Base-by-base conservation (phyloP, 2,888 invertebrate genomes). In the Drosophila paramelanica region DNA sequence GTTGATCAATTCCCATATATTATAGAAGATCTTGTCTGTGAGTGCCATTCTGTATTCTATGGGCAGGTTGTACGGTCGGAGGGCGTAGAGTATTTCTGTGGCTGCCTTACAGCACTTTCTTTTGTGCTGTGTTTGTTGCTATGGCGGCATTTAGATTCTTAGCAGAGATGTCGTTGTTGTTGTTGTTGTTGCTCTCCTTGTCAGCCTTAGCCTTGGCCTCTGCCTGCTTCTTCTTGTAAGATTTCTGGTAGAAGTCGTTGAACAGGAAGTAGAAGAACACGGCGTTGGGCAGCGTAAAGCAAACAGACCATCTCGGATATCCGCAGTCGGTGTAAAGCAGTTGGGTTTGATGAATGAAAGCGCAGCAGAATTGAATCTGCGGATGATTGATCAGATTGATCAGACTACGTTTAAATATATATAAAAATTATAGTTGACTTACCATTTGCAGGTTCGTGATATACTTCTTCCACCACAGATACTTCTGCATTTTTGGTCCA, bases 391-490 rank as follows among this genome's bases (percentile, higher is more conserved):
- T 2, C 7, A 7, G 17, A 23, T 10, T 25, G 4, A 5, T 20
- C 1, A 25, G 39, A n/a, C 17, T 20, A 13, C 5, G 17, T 6
- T 8, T 13, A 3, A 8, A 49, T 33, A 5, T 41, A 25, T 14
- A 14, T 27, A 1, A 7, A 31, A 8, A 10, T 3, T 27, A 2
- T 1, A 1, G 50, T 0, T 1, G 20, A 6, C 93, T 92, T 93
- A 97, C 97, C 95, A 98, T 96, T 94, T 98, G 98, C 90, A 98
- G 93, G 27, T 95, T 96, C 31, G 98, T 98, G 81, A 98, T 96
- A 92, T 98, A 96, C 80, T 95, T 96, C 93, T 98, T 98, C 98
- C 98, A 98, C 95, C 97, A 98, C 73, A 98, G 93, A 90, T 96
- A 98, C 92, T 96, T 95, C 90, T 97, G 97, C 92, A 95, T 96